Base-by-base conservation (phyloP, 64 coral and sea anemone genomes). In the Hydrozoanthus tunicans region DNA sequence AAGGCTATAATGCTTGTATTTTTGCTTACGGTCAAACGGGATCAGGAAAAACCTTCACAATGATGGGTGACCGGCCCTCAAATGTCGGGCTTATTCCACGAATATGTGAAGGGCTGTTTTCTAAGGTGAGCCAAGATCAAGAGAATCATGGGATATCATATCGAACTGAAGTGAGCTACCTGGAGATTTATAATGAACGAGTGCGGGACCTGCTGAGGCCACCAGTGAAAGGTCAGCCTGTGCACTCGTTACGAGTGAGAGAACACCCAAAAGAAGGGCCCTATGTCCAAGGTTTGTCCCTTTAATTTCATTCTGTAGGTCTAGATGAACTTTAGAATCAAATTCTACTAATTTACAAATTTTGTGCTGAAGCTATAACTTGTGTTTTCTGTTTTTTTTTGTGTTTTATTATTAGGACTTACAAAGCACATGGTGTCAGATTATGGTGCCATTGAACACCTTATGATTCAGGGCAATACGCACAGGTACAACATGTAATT, bases 201-300 rank as follows among this genome's bases (percentile, higher is more conserved):
- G 97, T 99, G 0, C 77, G 97, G 6, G 97, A 99, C 71, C 64
- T 99, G 3, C 62, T 99, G 1, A 81, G 94, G 59, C 97, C 97
- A 8, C 97, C 97, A 10, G 86, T 91, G n/a, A 99, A 96, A 73
- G 94, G 94, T 65, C 77, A 86, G 6, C 61, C 82, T 14, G 89
- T 94, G 26, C 97, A 99, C 53, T 96, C 94, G 9, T 91, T 99
- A 59, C 76, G 85, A 78, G 97, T 99, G 3, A 56, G 97, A 80
- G 97, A 99, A 57, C 97, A 99, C 64, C 97, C 97, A 11, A 99
- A 95, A 64, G 97, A 99, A 59, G 97, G 97, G 58, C 94, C 94
- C 3, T 99, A 99, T 94, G 97, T 99, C 3, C 97, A 99, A 96
- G 97, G 97, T 99, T 78, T 43, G 69, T 76, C 56, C 14, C 20